phyloP scores from a whole-genome alignment of 2,888 invertebrate species.

The Amblyjoppa fuscipennis region DNA sequence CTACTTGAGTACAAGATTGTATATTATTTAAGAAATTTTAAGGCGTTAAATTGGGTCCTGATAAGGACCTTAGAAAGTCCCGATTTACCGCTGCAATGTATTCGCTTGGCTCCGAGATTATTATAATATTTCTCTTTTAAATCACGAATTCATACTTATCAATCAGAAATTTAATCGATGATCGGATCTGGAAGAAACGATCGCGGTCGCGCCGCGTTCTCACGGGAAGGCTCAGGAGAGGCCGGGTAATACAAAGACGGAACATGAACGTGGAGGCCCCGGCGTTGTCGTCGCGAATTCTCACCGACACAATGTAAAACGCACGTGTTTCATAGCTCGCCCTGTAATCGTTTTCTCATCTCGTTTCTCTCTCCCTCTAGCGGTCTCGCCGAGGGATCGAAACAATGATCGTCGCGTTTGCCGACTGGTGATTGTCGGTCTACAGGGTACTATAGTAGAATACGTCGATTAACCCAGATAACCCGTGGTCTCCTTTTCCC shows the following conservation, averaged over 20 bases:
- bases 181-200: not conserved
- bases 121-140: not conserved
- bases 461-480: slow-evolving; percentile 79
- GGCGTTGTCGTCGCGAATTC: slow-evolving; percentile 39
- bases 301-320: slow-evolving; percentile 58
- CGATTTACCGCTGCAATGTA: no score
- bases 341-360: slow-evolving; percentile 62
- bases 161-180: slow-evolving; percentile 10
- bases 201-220: not conserved
- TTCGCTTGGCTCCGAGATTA: no score
- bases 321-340: slow-evolving; percentile 56
- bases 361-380: slow-evolving; percentile 26
- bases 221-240: slow-evolving; percentile 1
- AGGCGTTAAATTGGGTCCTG: no score
- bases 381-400: slow-evolving; percentile 41
- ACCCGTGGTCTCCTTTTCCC: slow-evolving; percentile 70
- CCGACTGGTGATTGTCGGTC: slow-evolving; percentile 54
- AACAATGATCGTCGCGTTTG: slow-evolving; percentile 64
- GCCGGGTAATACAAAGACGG: not conserved
- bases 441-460: slow-evolving; percentile 46
- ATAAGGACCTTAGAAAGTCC: no score
- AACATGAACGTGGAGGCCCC: slow-evolving; percentile 1
- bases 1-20: no score
- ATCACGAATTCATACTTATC: not conserved
- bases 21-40: no score